phyloP scores from a whole-genome alignment of 2,797 vertebrate genomes.

The Gadopsis marmoratus region DNA sequence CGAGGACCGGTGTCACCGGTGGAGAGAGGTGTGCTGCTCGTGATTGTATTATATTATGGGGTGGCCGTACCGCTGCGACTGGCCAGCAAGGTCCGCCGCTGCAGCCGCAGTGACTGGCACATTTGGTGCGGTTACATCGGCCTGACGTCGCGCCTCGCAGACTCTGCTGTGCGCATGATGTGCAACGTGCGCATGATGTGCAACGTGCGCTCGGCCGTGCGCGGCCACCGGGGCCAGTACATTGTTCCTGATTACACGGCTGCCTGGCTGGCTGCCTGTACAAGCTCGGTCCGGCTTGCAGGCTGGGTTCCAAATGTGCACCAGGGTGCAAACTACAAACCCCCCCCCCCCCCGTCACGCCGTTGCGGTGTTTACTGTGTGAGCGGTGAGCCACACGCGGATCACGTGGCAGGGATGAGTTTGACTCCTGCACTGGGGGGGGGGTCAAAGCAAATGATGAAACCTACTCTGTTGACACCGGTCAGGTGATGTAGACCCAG shows the following conservation, averaged over 20 bases:
- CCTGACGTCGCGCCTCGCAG: neutral
- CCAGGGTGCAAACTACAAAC: neutral
- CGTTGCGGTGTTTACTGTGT: neutral
- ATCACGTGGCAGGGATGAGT: conserved; percentile 12
- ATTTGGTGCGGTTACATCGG: neutral
- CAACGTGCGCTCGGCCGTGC: neutral
- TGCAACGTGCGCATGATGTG: neutral
- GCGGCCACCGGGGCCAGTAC: conserved; percentile 3
- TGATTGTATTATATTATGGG: neutral
- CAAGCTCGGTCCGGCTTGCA: neutral
- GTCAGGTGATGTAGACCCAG: no score
- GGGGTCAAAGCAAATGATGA: neutral
- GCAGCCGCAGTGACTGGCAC: conserved; percentile 18
- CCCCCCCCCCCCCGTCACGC: neutral
- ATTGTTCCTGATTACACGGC: conserved; percentile 31
- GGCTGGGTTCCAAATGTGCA: neutral
- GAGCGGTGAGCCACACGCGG: no score
- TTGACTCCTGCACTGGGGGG: conserved; percentile 23
- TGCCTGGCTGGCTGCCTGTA: neutral
- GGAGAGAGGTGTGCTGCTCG: no score
- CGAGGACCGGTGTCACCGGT: no score
- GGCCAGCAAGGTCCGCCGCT: no score
- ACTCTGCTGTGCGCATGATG: neutral
- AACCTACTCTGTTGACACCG: no score
- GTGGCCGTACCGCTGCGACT: neutral